Base-by-base conservation (phyloP, 1,140 invertebrate species). In the Charaxes varanes region DNA sequence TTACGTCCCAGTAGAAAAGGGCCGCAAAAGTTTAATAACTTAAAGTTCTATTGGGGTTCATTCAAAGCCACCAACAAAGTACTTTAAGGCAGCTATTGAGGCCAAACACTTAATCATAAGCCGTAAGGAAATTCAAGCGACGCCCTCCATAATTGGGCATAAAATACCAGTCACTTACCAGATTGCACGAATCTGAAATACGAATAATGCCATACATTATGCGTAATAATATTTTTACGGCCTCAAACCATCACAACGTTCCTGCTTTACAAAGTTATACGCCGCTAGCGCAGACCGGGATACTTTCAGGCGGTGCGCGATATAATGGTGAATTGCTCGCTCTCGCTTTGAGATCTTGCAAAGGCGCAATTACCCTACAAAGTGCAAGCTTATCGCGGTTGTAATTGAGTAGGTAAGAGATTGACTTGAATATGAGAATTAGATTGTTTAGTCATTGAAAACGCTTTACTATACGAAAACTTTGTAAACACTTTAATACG, bases 291-390 rank as follows among this genome's bases (percentile, higher is more conserved):
- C 32, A 43, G 37, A 36, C 57, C 55, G 43, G 50, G 52, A 59
- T 63, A 60, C 62, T 68, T 76, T 76, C 56, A 62, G 53, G 53
- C 49, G 56, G 49, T 44, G 50, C 62, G 62, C 55, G 58, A 59
- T 73, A 66, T 71, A 66, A 76, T 76, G 60, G 73, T 62, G 53
- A 71, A 76, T 68, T 43, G 50, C 56, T 54, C 57, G 65, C 48
- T 62, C 60, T 66, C 48, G 48, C 54, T 55, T 51, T 35, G 56
- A 53, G 58, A 51, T 47, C 53, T 46, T 53, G 47, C 48, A 41
- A 46, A 51, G 41, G 41, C 44, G 41, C 37, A 42, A 49, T 37
- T 54, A 42, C 19, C 40, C 49, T 8, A 15, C 5, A 45, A 46
- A 38, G 19, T 0, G 28, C 31, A 10, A 18, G 41, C 43, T 35